phyloP scores from a whole-genome alignment of 2,113 vertebrate species.

The Capra hircus region DNA sequence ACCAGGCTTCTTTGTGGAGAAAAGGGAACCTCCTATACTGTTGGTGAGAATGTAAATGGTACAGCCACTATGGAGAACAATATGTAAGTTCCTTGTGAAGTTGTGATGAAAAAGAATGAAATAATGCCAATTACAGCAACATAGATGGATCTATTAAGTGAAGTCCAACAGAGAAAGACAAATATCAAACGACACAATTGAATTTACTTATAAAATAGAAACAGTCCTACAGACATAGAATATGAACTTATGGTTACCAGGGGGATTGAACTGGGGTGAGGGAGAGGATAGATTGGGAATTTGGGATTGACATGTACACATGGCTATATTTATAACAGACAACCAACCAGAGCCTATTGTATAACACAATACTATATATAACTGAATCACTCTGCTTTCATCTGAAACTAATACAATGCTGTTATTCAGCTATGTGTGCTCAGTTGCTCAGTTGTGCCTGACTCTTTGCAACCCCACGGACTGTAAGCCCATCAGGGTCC shows the following conservation, averaged over 20 bases:
- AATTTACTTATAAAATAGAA: background rate
- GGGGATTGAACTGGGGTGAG: background rate
- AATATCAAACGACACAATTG: background rate
- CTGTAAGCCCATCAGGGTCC: background rate
- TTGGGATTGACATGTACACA: background rate
- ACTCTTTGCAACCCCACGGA: background rate
- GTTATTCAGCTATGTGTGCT: background rate
- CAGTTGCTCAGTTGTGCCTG: background rate
- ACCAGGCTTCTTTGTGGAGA: background rate
- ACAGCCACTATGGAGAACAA: background rate
- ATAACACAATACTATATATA: background rate
- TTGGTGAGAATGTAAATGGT: background rate
- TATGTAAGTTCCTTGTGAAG: background rate
- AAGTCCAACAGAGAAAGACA: background rate
- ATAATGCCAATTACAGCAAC: background rate
- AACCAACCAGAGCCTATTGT: background rate
- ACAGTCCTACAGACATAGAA: background rate
- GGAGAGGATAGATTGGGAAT: background rate
- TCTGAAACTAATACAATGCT: background rate
- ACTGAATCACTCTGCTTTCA: background rate
- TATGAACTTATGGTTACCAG: background rate
- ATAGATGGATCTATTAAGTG: background rate
- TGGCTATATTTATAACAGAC: background rate
- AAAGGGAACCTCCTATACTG: background rate
- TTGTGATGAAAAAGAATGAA: background rate